Conservation (phyloP, 2,888 invertebrate species). For the Pimpla rufipes region DNA sequence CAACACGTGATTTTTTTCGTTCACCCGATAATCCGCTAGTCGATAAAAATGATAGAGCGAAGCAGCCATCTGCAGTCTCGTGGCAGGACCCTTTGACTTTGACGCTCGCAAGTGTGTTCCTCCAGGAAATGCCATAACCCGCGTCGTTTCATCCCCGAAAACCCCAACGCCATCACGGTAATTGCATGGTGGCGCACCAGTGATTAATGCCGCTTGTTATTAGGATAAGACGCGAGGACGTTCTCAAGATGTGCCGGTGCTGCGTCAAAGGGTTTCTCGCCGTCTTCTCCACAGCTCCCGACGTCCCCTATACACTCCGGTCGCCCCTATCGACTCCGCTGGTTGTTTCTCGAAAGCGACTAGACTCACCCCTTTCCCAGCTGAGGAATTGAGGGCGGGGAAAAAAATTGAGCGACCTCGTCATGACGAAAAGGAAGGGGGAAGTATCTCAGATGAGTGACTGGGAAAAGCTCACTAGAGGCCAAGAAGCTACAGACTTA, state of each 20-base stretch:
- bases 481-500: conserved; percentile 52
- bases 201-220: conserved; percentile 82
- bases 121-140: conserved; percentile 12
- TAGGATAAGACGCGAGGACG: conserved; percentile 78
- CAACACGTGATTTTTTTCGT: neutral
- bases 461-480: conserved; percentile 13
- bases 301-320: conserved; percentile 40
- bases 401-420: conserved; percentile 27
- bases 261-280: conserved; percentile 74
- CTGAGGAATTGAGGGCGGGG: neutral
- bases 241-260: conserved; percentile 73
- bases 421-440: conserved; percentile 4
- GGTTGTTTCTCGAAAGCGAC: conserved; percentile 11
- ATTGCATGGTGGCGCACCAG: conserved; percentile 78
- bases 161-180: conserved; percentile 79
- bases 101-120: conserved; percentile 68
- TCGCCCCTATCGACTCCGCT: conserved; percentile 36
- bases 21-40: neutral
- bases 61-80: conserved; percentile 44
- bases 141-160: conserved; percentile 60
- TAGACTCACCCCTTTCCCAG: conserved; percentile 24
- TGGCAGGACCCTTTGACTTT: conserved; percentile 73
- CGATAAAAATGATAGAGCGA: conserved; percentile 27
- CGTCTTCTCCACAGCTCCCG: conserved; percentile 7
- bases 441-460: conserved; percentile 31